phyloP scores from a whole-genome alignment of 2,888 invertebrate species.

The Athetis lepigone region DNA sequence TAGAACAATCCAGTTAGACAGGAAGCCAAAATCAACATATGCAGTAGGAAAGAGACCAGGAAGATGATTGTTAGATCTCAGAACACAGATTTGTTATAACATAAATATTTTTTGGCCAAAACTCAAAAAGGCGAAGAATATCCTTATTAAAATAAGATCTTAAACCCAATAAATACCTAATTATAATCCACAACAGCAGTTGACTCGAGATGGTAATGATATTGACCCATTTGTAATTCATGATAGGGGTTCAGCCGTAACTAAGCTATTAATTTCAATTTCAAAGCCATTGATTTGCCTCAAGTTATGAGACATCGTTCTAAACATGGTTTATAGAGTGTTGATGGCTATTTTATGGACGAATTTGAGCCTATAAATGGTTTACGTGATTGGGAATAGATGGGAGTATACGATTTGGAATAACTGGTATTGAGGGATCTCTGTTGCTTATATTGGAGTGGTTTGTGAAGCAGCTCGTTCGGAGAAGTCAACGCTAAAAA shows the following conservation, averaged over 20 bases:
- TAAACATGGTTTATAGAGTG: constrained; percentile 29
- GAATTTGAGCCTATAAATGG: constrained; percentile 4
- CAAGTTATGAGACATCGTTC: constrained; percentile 29
- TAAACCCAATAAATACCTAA: constrained; percentile 46
- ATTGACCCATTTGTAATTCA: constrained; percentile 73
- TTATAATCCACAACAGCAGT: constrained; percentile 48
- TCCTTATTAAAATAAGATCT: constrained; percentile 45
- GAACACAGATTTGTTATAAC: too few relatives aligned
- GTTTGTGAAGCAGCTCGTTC: too few relatives aligned
- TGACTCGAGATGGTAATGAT: constrained; percentile 68
- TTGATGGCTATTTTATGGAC: constrained; percentile 26
- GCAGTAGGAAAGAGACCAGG: too few relatives aligned
- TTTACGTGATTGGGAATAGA: constrained; percentile 25
- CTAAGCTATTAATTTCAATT: constrained; percentile 58
- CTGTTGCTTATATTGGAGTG: too few relatives aligned
- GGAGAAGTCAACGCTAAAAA: too few relatives aligned
- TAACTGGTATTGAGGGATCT: not conserved
- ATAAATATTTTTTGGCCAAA: too few relatives aligned
- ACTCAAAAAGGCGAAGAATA: not conserved
- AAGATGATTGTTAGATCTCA: too few relatives aligned
- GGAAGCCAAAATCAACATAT: too few relatives aligned
- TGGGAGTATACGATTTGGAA: not conserved
- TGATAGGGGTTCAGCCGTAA: constrained; percentile 58
- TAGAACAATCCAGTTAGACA: too few relatives aligned
- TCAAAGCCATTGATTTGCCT: constrained; percentile 45